Percentiles rank a stretch among this genome's conserved stretches.
phyloP scores from a whole-genome alignment of 2,797 vertebrate genomes.

The Emydoidea blandingii region DNA sequence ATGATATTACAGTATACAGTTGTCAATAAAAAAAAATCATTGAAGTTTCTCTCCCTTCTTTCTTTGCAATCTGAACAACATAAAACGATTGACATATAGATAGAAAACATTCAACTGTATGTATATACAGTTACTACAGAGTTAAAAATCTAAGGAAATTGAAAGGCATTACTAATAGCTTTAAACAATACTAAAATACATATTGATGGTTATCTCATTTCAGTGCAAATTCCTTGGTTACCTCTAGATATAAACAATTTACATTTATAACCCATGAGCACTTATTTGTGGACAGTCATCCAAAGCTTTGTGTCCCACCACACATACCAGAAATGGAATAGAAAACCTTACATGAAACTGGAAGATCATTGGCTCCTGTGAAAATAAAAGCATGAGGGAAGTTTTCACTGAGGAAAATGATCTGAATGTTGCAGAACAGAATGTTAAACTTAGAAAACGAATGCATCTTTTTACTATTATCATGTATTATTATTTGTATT shows the following conservation, averaged over 20 bases:
- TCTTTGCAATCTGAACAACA: neutral
- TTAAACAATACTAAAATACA: neutral
- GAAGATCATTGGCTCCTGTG: neutral
- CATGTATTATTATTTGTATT: neutral
- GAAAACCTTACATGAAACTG: neutral
- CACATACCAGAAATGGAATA: neutral
- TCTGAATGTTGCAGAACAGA: neutral
- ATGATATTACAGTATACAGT: neutral
- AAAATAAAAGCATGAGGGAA: neutral
- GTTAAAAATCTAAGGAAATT: neutral
- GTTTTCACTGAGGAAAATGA: neutral
- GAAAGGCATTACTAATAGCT: neutral
- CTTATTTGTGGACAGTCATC: neutral
- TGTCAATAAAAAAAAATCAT: neutral
- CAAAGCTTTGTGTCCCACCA: neutral
- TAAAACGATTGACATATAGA: neutral
- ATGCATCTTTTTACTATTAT: neutral
- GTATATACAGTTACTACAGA: neutral
- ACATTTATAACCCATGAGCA: neutral
- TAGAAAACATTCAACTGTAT: neutral
- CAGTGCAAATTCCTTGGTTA: neutral
- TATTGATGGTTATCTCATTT: neutral
- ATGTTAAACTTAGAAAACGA: neutral
- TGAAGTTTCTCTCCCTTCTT: neutral
- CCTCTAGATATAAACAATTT: neutral